Conservation (phyloP, 35 echinoderm and acorn worm species). For the Stichopus chloronotus region DNA sequence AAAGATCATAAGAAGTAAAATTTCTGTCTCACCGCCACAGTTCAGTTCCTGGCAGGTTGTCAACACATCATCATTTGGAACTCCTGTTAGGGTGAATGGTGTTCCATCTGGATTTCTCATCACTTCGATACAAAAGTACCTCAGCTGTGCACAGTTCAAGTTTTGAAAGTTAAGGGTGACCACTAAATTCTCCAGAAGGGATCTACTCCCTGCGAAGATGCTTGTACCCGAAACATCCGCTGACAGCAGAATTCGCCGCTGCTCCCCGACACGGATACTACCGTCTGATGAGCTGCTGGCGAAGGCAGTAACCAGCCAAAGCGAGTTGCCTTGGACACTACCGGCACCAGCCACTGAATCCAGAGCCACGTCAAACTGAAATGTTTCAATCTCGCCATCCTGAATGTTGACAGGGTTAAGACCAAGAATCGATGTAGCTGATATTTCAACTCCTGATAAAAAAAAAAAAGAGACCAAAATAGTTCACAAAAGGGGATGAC, state of each 20-base stretch:
- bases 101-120: constrained; percentile 24
- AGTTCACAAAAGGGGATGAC: not conserved
- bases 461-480: not conserved
- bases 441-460: constrained; percentile 71
- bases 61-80: constrained; percentile 52
- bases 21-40: constrained; percentile 54
- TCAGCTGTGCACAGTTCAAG: constrained; percentile 58
- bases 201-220: constrained; percentile 25
- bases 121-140: constrained; percentile 66
- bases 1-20: too few species aligned
- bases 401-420: constrained; percentile 31
- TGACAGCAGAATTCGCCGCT: not conserved
- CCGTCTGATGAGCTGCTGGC: constrained; percentile 54
- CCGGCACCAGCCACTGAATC: constrained; percentile 44
- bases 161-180: constrained; percentile 33
- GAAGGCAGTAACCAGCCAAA: constrained; percentile 64
- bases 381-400: constrained; percentile 16
- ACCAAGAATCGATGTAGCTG: constrained; percentile 36
- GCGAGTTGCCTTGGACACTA: constrained; percentile 39
- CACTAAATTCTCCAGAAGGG: constrained; percentile 3
- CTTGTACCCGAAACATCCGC: not conserved
- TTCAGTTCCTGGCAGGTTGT: constrained; percentile 53
- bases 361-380: constrained; percentile 53
- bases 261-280: not conserved
- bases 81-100: constrained; percentile 62